Base-by-base conservation (phyloP, 2,797 vertebrate genomes). In the Pogonophryne albipinna region DNA sequence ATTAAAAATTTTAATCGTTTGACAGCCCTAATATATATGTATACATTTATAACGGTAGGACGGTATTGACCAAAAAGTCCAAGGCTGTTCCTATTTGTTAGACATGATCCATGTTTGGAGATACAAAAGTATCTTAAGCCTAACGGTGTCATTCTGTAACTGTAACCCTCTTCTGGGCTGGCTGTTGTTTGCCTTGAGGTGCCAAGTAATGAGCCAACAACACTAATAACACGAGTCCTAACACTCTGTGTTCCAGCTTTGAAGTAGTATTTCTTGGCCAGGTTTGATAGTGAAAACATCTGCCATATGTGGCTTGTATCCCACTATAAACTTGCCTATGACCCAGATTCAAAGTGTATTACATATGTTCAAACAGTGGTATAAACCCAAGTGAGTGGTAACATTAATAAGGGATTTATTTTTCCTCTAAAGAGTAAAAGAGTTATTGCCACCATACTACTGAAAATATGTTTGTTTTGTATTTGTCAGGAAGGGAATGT, bases 141-240 rank as follows among this genome's bases (percentile, higher is more conserved):
- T 46, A 14, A 64, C 62, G 41, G 23, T 20, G 49, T 47, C 23
- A 49, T 19, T n/a, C 14, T 61, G 42, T 77, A 68, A 70, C 38
- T 45, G 78, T 68, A 50, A 71, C 11, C 11, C 72, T 42, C 15
- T 66, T 60, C 73, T 84, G 73, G 50, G 65, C 27, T 52, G 52
- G 6, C 23, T 70, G 66, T 51, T 70, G 64, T 75, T 76, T 80
- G 56, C 71, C 74, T 53, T 17, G 31, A 78, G 61, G 66, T 16
- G 42, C 51, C 20, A 50, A 74, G 41, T 58, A 52, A 45, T 62
- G 47, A 65, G 59, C 20, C n/a, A 56, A 68, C 27, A 72, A 19
- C 44, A 16, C 63, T 73, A 51, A 20, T 61, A 60, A 23, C 50
- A n/a, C 12, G 15, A 42, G 44, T 46, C 12, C 44, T 52, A 23